phyloP scores from a whole-genome alignment of 2,113 vertebrate species.

The Hepsetus odoe region DNA sequence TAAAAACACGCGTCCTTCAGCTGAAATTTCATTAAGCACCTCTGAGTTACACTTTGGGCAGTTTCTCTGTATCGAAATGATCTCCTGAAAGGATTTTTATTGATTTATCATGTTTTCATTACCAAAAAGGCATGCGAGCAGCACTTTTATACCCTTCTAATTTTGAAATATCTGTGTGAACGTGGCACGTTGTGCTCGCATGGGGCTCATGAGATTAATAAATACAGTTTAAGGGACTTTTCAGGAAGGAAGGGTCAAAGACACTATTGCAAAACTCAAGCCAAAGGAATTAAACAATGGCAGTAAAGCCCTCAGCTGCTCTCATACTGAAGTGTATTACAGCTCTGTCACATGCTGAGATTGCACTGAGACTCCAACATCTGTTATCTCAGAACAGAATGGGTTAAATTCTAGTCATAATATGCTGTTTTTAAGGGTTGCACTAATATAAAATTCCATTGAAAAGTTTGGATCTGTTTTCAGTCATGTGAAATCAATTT shows the following conservation, averaged over 20 bases:
- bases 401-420: background rate
- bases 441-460: background rate
- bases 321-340: background rate
- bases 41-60: slow-evolving; percentile 5
- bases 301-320: background rate
- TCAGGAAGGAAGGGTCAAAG: slow-evolving; percentile 46
- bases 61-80: background rate
- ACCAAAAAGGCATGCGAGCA: slow-evolving; percentile 4
- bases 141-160: slow-evolving; percentile 23
- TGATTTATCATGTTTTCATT: slow-evolving; percentile 50
- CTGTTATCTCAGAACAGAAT: background rate
- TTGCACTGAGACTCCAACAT: background rate
- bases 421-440: background rate
- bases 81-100: slow-evolving; percentile 34
- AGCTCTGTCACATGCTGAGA: background rate
- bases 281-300: slow-evolving; percentile 34
- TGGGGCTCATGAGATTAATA: slow-evolving; percentile 38
- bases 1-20: slow-evolving; percentile 17
- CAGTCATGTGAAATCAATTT: too few relatives aligned
- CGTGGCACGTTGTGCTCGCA: slow-evolving; percentile 24
- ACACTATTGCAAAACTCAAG: slow-evolving; percentile 44
- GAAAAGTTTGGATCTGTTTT: too few relatives aligned
- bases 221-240: slow-evolving; percentile 38
- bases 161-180: slow-evolving; percentile 52
- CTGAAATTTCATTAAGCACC: slow-evolving; percentile 19